Evolutionary conservation across 2,113 vertebrate species (phyloP), one percentile per base, ranked within the genome.

Genomic region (Donacobius atricapilla): DNA sequence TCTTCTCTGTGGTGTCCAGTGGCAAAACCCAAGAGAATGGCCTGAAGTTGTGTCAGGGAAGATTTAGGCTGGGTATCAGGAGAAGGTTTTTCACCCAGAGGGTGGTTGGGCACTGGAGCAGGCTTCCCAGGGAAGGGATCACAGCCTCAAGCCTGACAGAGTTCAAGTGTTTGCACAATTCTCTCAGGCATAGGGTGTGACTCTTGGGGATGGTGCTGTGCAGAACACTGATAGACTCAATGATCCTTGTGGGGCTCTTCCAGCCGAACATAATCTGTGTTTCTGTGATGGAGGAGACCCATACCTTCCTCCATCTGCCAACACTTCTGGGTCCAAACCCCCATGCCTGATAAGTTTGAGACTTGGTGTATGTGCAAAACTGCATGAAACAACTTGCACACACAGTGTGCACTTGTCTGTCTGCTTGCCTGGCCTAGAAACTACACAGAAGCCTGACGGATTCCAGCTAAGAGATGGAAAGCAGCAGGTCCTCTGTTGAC

Each of bases 11-110:
- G 31, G 15, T 28, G 18, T 13, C 31, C 66, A 37, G 4, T 19
- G 50, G 44, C 22, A 48, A 25, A 11, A 71, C 2, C 28, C 0
- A 0, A 72, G 25, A 25, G 35, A 72, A 57, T 27, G 30, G 3
- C 58, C 22, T 37, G 12, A 56, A 57, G 17, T 0, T 50, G 21
- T 65, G 35, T 15, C 22, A 50, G 22, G 10, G 12, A 2, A 57
- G 15, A 1, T 56, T 72, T 44, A 72, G 12, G 6, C 0, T 57
- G 42, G 22, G 13, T 65, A 44, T 23, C 2, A 57, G 25, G 4
- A 21, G 44, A 57, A 65, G 22, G 0, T 44, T 57, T 13, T 72
- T 57, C 2, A 11, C 15, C 15, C 12, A 44, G 18, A 47, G 11
- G 5, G 4, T 22, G 7, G 5, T 0, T 88, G 42, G 17, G 15